These are phyloP conservation scores for Octonoba sinensis DNA, from an alignment of 2,888 invertebrate genomes.

Conservation along the genomic window DNA sequence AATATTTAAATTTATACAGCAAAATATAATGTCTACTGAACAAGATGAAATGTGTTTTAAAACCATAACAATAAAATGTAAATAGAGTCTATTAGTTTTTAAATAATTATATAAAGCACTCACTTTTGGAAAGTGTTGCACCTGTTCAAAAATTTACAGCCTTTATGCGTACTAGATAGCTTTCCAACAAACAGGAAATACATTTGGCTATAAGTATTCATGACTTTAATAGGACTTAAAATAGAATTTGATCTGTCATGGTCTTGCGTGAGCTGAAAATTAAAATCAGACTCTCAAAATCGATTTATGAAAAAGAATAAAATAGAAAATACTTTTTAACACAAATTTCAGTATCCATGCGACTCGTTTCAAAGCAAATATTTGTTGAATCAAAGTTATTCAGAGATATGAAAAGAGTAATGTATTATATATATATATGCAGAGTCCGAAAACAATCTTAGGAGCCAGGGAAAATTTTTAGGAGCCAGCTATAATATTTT, in stretches of 20 bases:
- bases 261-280: slow-evolving; percentile 59
- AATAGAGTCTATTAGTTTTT: not conserved
- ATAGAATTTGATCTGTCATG: slow-evolving; percentile 81
- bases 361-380: too few species aligned
- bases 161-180: slow-evolving; percentile 74
- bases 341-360: too few species aligned
- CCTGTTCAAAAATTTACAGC: slow-evolving; percentile 78
- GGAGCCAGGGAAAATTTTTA: too few species aligned
- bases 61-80: not conserved
- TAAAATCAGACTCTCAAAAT: slow-evolving; percentile 2
- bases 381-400: too few species aligned
- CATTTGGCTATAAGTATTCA: slow-evolving; percentile 90
- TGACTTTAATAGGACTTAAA: slow-evolving; percentile 88
- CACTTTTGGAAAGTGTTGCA: slow-evolving; percentile 83
- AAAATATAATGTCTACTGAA: slow-evolving; percentile 68
- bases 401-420: too few species aligned
- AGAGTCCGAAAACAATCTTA: too few species aligned
- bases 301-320: not conserved
- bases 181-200: slow-evolving; percentile 95
- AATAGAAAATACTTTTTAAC: not conserved
- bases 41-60: not conserved
- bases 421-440: too few species aligned
- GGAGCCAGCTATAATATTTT: too few species aligned
- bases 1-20: slow-evolving; percentile 18
- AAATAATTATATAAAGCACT: slow-evolving; percentile 57